Evolutionary conservation across 2,797 vertebrate genomes (phyloP), one percentile per base, ranked within the genome.

Genomic region (Leptatherina wallacei): DNA sequence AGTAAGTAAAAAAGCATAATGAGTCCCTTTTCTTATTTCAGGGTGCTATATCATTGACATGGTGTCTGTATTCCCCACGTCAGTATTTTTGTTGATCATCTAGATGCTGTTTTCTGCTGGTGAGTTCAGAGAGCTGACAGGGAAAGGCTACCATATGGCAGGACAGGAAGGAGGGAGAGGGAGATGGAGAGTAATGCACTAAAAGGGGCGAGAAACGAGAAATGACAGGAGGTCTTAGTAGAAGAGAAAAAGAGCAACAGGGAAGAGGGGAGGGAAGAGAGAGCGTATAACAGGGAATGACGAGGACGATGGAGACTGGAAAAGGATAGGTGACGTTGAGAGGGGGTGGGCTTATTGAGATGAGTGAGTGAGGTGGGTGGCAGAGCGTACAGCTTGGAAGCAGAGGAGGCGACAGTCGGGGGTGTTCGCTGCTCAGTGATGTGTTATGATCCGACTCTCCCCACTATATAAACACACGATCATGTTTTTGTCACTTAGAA

Each of bases 141-240:
- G 65, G 66, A 77, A 82, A 77, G 62, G 80, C 77, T 69, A 78
- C 86, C 92, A 92, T 93, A 93, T 92, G 88, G 91, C 77, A 77
- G 82, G 73, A 82, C 85, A 89, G 86, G 90, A 86, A 88, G 86
- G 88, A 87, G 87, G 73, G 75, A 81, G 69, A 56, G 57, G 36
- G 27, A 35, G 83, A 72, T 62, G 36, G 66, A 63, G 61, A 11
- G 64, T 1, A 65, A 56, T 51, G 75, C 51, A 73, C 49, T 68
- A 64, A 69, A 75, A 74, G 38, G 64, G 63, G 74, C 49, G 73
- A 71, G 77, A 75, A 67, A 78, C 47, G 33, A 81, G 74, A 75
- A 67, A 75, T 77, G 78, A 79, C 78, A 77, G 69, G 78, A 83
- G 73, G 64, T 71, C 81, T 71, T 69, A 56, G 60, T 13, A 24